These are phyloP conservation scores for Elaphurus davidianus DNA, from an alignment of 2,113 vertebrate species.

Conservation along the genomic window DNA sequence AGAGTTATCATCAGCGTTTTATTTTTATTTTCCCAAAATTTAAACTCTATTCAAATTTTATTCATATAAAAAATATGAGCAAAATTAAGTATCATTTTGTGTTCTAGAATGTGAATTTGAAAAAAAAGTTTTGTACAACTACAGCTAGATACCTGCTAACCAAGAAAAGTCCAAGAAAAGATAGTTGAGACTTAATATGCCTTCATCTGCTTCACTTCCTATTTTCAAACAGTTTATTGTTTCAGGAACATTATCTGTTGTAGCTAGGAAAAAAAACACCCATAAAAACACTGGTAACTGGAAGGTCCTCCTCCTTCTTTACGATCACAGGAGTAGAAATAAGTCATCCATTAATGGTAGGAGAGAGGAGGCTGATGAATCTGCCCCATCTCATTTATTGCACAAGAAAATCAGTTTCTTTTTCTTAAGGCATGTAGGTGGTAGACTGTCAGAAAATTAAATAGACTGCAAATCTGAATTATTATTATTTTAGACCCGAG, in stretches of 20 bases:
- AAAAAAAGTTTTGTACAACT: not conserved
- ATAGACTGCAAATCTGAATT: not conserved
- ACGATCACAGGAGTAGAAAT: not conserved
- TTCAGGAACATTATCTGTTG: conserved; percentile 31
- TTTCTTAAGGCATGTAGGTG: not conserved
- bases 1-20: not conserved
- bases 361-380: not conserved
- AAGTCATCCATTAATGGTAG: not conserved
- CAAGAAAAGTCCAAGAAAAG: not conserved
- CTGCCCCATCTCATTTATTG: not conserved
- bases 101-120: not conserved
- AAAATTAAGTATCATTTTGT: not conserved
- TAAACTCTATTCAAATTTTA: not conserved
- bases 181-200: not conserved
- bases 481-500: not conserved
- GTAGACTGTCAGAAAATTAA: not conserved
- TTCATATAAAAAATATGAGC: not conserved
- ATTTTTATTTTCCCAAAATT: not conserved
- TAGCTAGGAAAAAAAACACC: conserved; percentile 13
- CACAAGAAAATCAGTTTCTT: not conserved
- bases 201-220: not conserved
- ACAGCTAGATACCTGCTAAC: not conserved
- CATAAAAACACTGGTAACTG: not conserved
- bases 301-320: not conserved
- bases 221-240: conserved; percentile 40